Conservation (phyloP, 53 echinoderm and acorn worm species). For the Crossaster papposus region DNA sequence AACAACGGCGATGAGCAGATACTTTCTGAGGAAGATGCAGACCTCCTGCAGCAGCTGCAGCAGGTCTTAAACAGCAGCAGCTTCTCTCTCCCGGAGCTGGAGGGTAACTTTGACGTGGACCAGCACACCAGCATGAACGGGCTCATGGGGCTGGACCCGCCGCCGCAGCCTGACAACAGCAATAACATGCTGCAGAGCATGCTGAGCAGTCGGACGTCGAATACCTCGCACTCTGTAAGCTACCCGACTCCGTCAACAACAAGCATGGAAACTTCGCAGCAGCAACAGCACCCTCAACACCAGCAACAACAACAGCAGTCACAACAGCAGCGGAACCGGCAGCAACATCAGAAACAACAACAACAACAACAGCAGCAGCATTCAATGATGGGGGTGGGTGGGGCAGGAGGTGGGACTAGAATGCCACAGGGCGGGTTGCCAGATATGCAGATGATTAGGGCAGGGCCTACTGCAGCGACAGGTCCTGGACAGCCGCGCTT, state of each 20-base stretch:
- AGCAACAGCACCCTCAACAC: conserved; percentile 59
- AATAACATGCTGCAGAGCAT: conserved; percentile 60
- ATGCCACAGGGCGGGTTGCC: conserved; percentile 29
- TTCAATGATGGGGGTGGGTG: conserved; percentile 68
- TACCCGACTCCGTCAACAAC: conserved; percentile 47
- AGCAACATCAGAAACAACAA: conserved; percentile 50
- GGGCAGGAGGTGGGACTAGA: conserved; percentile 47
- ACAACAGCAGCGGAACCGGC: conserved; percentile 55
- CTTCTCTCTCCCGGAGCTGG: conserved; percentile 56
- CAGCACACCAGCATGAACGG: conserved; percentile 7
- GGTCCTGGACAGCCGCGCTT: conserved; percentile 61
- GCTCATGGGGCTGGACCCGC: conserved; percentile 5
- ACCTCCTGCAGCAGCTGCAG: conserved; percentile 76
- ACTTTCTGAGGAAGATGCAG: conserved; percentile 68
- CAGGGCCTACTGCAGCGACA: conserved; percentile 15
- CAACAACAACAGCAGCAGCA: conserved; percentile 67
- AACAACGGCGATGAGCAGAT: conserved; percentile 48
- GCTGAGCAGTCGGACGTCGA: conserved; percentile 20
- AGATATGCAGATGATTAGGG: conserved; percentile 53
- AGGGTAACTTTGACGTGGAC: conserved; percentile 20
- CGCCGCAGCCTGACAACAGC: conserved; percentile 12
- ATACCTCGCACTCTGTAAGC: conserved; percentile 52
- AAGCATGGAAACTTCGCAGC: conserved; percentile 63
- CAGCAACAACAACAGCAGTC: conserved; percentile 27
- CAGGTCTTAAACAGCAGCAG: conserved; percentile 70